Conservation (phyloP, 1,140 invertebrate species). For the Helicoverpa zea region DNA sequence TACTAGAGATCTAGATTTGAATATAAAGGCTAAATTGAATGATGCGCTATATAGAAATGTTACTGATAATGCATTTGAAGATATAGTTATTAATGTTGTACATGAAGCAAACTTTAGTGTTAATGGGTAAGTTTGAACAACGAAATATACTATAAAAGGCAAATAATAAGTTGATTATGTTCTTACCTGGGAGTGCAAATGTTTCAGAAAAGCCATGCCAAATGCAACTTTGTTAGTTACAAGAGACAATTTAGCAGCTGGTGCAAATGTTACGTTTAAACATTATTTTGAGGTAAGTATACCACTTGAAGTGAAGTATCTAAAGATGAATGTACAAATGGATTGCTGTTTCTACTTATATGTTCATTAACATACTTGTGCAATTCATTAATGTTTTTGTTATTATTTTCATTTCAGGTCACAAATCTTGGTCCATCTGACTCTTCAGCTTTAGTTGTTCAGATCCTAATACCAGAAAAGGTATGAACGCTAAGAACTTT, state of each 20-base stretch:
- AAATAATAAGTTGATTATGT: too few relatives aligned
- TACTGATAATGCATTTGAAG: conserved; percentile 56
- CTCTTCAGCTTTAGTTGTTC: conserved; percentile 60
- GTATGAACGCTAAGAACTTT: conserved; percentile 48
- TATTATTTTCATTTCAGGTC: conserved; percentile 59
- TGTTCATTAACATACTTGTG: too few relatives aligned
- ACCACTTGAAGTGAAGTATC: not conserved
- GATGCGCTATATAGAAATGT: conserved; percentile 67
- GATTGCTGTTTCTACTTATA: too few relatives aligned
- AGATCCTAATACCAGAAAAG: conserved; percentile 62
- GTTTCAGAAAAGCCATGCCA: conserved; percentile 69
- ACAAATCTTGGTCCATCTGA: conserved; percentile 74
- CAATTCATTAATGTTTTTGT: not conserved
- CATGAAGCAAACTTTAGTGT: conserved; percentile 68
- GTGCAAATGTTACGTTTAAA: conserved; percentile 61
- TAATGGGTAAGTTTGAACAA: conserved; percentile 65
- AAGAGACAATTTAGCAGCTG: conserved; percentile 65
- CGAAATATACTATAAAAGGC: not conserved
- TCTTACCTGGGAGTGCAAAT: too few relatives aligned
- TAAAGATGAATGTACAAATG: too few relatives aligned
- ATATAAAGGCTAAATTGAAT: conserved; percentile 62
- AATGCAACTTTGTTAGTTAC: conserved; percentile 69
- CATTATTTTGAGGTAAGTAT: conserved; percentile 76
- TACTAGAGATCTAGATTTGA: conserved; percentile 47
- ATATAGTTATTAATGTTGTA: conserved; percentile 62